These are phyloP conservation scores for Drosophila imparisetae DNA, from an alignment of 2,888 invertebrate genomes.

Conservation along the genomic window DNA sequence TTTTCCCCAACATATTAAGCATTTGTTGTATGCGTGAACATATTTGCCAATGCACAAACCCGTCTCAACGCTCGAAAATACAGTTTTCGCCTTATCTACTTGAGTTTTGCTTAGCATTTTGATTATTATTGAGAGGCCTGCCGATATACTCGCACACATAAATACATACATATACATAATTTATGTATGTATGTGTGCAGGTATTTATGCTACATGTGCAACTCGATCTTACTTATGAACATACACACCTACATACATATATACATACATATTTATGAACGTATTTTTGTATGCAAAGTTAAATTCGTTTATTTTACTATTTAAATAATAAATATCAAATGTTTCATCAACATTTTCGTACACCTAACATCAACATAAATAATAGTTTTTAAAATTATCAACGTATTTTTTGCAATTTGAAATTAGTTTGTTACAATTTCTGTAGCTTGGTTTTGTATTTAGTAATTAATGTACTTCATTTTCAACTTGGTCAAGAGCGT, in stretches of 20 bases:
- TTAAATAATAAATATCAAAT: background rate
- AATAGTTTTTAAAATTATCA: background rate
- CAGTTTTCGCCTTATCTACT: conserved; percentile 12
- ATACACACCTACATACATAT: background rate
- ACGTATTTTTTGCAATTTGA: background rate
- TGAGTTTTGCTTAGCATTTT: conserved; percentile 12
- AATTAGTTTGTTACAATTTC: background rate
- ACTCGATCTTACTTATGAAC: conserved; percentile 32
- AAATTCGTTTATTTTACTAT: conserved; percentile 5
- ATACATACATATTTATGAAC: background rate
- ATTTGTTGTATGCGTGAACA: conserved; percentile 21
- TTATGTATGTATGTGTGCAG: conserved; percentile 33
- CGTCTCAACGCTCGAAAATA: background rate
- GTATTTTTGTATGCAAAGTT: conserved; percentile 13
- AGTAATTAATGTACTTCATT: background rate
- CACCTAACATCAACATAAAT: background rate
- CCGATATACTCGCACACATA: conserved; percentile 27
- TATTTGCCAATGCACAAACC: conserved; percentile 6
- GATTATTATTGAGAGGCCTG: conserved; percentile 35
- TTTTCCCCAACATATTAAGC: conserved; percentile 20
- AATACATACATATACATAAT: conserved; percentile 20
- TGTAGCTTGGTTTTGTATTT: background rate
- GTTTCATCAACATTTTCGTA: background rate
- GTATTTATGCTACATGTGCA: conserved; percentile 38
- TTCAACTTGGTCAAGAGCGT: background rate